Evolutionary conservation across 2,113 vertebrate genomes (phyloP).

Genomic region (Cryptotis parvus): DNA sequence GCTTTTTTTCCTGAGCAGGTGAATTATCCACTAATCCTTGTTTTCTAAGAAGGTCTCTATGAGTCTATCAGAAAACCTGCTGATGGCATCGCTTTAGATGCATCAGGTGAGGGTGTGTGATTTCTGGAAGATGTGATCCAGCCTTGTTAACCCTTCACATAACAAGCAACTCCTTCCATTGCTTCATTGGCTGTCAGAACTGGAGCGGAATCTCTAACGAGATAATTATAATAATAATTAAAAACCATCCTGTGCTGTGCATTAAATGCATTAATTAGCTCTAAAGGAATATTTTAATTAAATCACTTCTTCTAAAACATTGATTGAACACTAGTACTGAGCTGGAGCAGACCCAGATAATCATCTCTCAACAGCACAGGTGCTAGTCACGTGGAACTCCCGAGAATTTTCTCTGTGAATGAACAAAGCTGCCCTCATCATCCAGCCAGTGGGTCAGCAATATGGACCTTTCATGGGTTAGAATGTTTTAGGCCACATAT

Average conservation of each 20-base stretch:
- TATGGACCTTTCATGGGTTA: neutral
- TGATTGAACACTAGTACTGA: neutral
- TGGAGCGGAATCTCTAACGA: conserved; percentile 30
- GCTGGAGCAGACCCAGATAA: neutral
- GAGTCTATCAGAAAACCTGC: conserved; percentile 18
- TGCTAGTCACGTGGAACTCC: neutral
- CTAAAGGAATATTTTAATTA: conserved; percentile 36
- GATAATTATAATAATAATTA: neutral
- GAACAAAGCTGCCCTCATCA: neutral
- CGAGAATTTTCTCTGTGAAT: neutral
- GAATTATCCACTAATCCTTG: conserved; percentile 41
- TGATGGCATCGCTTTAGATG: neutral
- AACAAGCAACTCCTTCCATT: neutral
- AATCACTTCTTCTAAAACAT: conserved; percentile 54
- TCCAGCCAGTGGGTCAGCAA: neutral
- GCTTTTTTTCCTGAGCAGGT: conserved; percentile 51
- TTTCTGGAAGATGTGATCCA: neutral
- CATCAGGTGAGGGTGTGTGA: neutral
- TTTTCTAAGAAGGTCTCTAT: conserved; percentile 9
- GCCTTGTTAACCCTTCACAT: neutral
- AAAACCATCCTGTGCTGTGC: neutral
- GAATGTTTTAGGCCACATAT: neutral
- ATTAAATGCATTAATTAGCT: conserved; percentile 23
- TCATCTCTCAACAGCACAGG: neutral
- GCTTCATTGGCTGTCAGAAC: neutral